A percentile compares a stretch with the other conserved stretches of the same genome.
These are phyloP conservation scores for Centropus unirufus DNA, from an alignment of 2,113 vertebrate species.

Conservation along the genomic window DNA sequence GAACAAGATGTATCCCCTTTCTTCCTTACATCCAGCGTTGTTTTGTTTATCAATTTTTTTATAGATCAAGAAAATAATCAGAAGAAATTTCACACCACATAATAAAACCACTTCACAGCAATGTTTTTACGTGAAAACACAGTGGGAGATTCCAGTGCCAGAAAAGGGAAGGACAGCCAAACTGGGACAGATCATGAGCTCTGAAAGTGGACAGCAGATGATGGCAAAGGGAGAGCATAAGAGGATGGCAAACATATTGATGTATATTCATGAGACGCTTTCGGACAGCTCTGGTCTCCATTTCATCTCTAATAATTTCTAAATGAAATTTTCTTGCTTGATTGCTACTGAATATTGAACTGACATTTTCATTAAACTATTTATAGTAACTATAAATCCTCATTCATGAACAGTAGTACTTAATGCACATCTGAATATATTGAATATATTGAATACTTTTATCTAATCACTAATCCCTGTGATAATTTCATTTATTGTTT, in stretches of 20 bases:
- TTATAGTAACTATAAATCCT: background rate
- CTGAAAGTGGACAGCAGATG: background rate
- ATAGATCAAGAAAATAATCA: background rate
- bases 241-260: background rate
- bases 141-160: background rate
- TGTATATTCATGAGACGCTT: background rate
- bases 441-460: background rate
- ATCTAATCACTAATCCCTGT: background rate
- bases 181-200: background rate
- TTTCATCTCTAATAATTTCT: background rate
- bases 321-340: slow-evolving; percentile 32
- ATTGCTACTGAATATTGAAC: background rate
- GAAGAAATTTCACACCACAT: background rate
- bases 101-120: background rate
- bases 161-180: background rate
- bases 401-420: background rate
- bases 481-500: background rate
- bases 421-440: background rate
- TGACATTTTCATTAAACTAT: slow-evolving; percentile 38
- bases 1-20: background rate
- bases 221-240: background rate
- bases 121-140: background rate
- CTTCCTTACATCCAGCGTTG: background rate
- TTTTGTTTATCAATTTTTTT: background rate
- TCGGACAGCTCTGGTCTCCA: background rate